Conservation (phyloP, 2,797 vertebrate genomes). For the Characodon lateralis region DNA sequence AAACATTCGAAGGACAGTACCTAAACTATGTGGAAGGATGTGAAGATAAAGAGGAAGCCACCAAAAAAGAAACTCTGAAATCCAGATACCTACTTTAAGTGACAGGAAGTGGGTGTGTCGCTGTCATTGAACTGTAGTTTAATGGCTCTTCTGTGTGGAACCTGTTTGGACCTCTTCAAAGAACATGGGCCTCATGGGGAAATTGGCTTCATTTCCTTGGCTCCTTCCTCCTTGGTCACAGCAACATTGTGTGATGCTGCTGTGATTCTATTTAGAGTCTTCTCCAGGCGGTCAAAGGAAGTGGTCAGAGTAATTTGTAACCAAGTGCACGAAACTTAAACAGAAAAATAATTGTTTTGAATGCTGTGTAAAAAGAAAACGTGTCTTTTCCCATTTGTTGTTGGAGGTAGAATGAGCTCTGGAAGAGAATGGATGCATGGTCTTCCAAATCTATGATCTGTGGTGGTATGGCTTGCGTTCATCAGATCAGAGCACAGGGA, state of each 20-base stretch:
- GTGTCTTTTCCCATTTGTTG: background rate
- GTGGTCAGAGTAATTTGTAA: background rate
- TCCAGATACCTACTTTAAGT: background rate
- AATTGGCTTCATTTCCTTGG: slow-evolving; percentile 71
- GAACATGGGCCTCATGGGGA: slow-evolving; percentile 51
- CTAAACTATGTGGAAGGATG: background rate
- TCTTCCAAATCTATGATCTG: background rate
- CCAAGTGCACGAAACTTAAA: background rate
- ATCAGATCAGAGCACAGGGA: background rate
- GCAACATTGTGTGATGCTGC: slow-evolving; percentile 24
- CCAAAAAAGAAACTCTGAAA: background rate
- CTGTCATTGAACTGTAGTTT: slow-evolving; percentile 38
- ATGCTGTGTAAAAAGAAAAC: background rate
- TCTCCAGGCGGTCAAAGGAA: background rate
- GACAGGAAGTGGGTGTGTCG: slow-evolving; percentile 53
- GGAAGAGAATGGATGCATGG: background rate
- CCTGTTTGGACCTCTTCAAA: slow-evolving; percentile 31
- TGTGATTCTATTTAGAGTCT: slow-evolving; percentile 34
- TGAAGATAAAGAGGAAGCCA: background rate
- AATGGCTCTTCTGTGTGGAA: slow-evolving; percentile 45
- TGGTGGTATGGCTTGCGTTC: background rate
- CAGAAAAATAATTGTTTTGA: background rate
- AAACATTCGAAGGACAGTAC: background rate
- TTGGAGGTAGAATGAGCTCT: background rate
- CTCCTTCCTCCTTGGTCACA: slow-evolving; percentile 62